Evolutionary conservation across 2,113 vertebrate species (phyloP), one percentile per base, ranked within the genome.

Genomic region (Melanerpes aurifrons): DNA sequence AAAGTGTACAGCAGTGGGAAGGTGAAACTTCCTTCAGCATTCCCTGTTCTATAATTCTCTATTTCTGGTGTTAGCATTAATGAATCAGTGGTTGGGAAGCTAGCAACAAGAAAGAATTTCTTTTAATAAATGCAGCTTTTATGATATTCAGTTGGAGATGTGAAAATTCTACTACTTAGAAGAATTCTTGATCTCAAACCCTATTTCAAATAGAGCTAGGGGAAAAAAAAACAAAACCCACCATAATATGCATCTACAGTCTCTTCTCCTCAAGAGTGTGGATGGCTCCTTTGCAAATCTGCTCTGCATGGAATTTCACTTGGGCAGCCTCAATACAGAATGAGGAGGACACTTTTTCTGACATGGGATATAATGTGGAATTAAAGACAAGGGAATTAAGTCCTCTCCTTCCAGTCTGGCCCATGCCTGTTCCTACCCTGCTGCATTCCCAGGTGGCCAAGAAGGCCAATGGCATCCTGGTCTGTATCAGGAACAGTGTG

Each of bases 1-100:
- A 0, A 3, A 48, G 21, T 1, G 4, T 4, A 3, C 14, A 5
- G 24, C 54, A 0, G 16, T 15, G 12, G 14, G 43, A 37, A n/a
- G 9, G 19, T 7, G 10, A 15, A 43, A 19, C 19, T 14, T 19
- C 7, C 13, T 16, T 73, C 40, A 40, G 40, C 11, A 11, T 40
- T 40, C 31, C 16, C 45, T 25, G 32, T 17, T 19, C n/a, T 17
- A 1, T 9, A 9, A 2, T 6, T 17, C 28, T 12, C 14, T 21
- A 12, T 69, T 66, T 48, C 17, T 20, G 43, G 29, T 19, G 40
- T 31, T 69, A 31, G 5, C 16, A 26, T 29, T 64, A 76, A 57
- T 31, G 37, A 56, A 43, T 16, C 47, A 24, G 21, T 10, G 18
- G 12, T 11, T 47, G 35, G 63, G 19, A 62, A 74, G 26, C 35